Conservation (phyloP, 1,140 invertebrate species). For the Papilio aristodemus region DNA sequence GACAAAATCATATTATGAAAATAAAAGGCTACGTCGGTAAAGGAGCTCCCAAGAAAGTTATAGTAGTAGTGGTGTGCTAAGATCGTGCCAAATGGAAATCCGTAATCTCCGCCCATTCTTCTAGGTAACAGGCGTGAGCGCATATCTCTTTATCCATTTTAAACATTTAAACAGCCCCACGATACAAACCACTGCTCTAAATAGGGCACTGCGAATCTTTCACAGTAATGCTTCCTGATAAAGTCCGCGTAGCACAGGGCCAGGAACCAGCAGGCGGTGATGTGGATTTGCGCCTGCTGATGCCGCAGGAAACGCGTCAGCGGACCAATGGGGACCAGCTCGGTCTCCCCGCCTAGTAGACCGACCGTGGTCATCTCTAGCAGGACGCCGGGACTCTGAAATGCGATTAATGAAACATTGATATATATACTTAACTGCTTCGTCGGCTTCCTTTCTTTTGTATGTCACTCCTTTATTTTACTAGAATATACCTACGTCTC, state of each 20-base stretch:
- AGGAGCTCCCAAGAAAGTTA: too few species aligned
- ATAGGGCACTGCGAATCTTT: conserved; percentile 68
- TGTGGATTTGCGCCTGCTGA: conserved; percentile 74
- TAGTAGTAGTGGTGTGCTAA: too few species aligned
- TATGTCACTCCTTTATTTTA: neutral
- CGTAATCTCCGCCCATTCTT: too few species aligned
- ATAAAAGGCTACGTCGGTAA: too few species aligned
- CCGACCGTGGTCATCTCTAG: conserved; percentile 71
- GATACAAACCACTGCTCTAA: conserved; percentile 72
- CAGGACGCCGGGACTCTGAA: conserved; percentile 64
- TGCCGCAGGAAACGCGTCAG: conserved; percentile 64
- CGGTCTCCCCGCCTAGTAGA: conserved; percentile 56
- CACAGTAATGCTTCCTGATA: conserved; percentile 68
- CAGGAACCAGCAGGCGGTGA: conserved; percentile 73
- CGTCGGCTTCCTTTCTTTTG: too few species aligned
- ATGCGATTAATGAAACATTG: neutral
- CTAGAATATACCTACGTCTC: conserved; percentile 57
- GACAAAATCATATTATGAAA: too few species aligned
- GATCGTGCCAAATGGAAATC: too few species aligned
- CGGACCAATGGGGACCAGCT: conserved; percentile 59
- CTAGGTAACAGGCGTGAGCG: too few species aligned
- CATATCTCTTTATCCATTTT: too few species aligned
- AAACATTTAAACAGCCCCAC: too few species aligned
- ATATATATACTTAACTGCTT: neutral
- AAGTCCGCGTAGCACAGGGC: conserved; percentile 73